Percentiles rank a stretch among this genome's conserved stretches.
phyloP scores from a whole-genome alignment of 2,113 vertebrate genomes.

The Orycteropus afer region DNA sequence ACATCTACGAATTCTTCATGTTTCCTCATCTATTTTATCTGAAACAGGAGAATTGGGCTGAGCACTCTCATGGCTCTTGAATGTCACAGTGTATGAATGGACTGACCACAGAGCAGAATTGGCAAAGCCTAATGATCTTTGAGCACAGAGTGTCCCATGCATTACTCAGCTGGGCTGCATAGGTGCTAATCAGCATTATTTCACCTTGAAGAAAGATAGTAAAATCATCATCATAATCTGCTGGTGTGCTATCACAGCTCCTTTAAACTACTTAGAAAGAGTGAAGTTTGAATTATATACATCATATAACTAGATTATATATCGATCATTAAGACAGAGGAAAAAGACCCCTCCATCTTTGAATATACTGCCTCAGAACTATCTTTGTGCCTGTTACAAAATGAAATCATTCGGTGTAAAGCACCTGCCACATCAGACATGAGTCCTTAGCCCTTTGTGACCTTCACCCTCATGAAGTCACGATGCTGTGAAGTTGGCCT shows the following conservation, averaged over 20 bases:
- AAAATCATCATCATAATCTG: background rate
- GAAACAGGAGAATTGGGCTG: background rate
- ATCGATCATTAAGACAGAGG: background rate
- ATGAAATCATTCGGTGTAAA: background rate
- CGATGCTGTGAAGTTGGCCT: background rate
- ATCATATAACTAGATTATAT: background rate
- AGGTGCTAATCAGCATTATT: background rate
- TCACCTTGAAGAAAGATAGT: background rate
- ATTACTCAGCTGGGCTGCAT: background rate
- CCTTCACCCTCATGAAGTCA: background rate
- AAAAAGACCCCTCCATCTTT: background rate
- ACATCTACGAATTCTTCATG: background rate
- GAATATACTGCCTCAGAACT: background rate
- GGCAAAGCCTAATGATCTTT: background rate
- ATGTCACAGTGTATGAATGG: background rate
- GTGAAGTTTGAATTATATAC: background rate
- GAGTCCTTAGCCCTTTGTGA: background rate
- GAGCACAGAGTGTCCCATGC: background rate
- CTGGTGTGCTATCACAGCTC: background rate
- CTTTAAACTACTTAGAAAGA: background rate
- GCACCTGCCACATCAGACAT: background rate
- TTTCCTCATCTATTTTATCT: constrained; percentile 48
- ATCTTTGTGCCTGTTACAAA: constrained; percentile 4
- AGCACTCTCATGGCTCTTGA: background rate
- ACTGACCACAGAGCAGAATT: background rate